A percentile compares a stretch with the other conserved stretches of the same genome.
Conservation (phyloP, 2,113 vertebrate genomes). For the Fregetta grallaria region DNA sequence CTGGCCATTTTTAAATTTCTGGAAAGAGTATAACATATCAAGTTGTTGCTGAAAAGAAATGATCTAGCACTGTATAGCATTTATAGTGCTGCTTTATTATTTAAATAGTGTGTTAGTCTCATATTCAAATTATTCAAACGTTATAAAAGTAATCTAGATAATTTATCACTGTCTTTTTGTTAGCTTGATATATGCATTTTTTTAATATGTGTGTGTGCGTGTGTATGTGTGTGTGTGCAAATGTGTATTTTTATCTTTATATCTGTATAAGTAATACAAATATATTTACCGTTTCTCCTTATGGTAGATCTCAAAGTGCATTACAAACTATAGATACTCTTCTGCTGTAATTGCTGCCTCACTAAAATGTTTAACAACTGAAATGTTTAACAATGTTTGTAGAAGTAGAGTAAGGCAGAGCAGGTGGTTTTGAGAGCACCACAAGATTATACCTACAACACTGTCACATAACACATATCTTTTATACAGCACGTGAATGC, state of each 20-base stretch:
- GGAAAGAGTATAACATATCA: not conserved
- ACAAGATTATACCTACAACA: not conserved
- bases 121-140: not conserved
- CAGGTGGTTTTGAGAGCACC: not conserved
- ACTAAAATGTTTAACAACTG: not conserved
- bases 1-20: not conserved
- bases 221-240: accelerated
- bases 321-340: not conserved
- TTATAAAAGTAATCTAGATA: not conserved
- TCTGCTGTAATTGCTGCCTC: not conserved
- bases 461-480: not conserved
- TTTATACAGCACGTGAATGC: not conserved
- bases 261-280: not conserved
- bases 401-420: not conserved
- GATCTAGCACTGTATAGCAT: not conserved
- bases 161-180: not conserved
- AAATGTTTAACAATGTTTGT: not conserved
- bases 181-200: not conserved
- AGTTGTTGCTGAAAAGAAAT: not conserved
- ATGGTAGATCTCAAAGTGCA: not conserved
- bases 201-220: not conserved
- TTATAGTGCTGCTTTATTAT: not conserved
- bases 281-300: not conserved
- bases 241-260: not conserved
- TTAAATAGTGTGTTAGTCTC: not conserved